Evolutionary conservation across 2,888 invertebrate genomes (phyloP), one percentile per base, ranked within the genome.

Genomic region (Polymixis lichenea): DNA sequence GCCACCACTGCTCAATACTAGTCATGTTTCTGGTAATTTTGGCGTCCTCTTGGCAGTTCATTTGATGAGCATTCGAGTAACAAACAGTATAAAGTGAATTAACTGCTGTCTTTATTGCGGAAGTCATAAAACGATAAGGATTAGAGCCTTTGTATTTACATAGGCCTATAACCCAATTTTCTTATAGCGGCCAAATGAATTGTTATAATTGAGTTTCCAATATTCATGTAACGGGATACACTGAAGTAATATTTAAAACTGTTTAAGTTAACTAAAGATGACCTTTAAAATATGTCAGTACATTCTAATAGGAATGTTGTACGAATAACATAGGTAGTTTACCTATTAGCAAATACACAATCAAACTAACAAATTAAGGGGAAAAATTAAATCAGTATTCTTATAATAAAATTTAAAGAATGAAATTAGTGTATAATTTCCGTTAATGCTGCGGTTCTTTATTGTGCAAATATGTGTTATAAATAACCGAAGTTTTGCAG

Each of bases 51-150:
- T 15, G 13, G 6, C 5, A 11, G 2, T 58, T 53, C 17, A 13
- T 53, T 53, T 28, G 15, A 72, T 49, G 11, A 49, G 28, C 28
- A 72, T 28, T 55, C 28, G 11, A 70, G 43, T 22, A 28, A 28
- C 28, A 51, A 32, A 60, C 53, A 60, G 53, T 62, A 58, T 32
- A 53, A 68, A 61, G 17, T 61, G 56, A 49, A 75, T 75, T 56
- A 72, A 84, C 32, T 65, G 15, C 65, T 53, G 8, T 56, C 55
- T 82, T 75, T 75, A 82, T 72, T 58, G 61, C 75, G 75, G 61
- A 75, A 84, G 71, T 58, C 65, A 69, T 84, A 66, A 80, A 84
- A 51, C n/a, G 43, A 75, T 84, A 71, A 71, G 51, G 67, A 67
- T 71, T 83, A 84, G 70, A 43, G 84, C 58, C 38, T 68, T 0